Conservation (phyloP, 2,888 invertebrate species). For the Eupithecia centaureata region DNA sequence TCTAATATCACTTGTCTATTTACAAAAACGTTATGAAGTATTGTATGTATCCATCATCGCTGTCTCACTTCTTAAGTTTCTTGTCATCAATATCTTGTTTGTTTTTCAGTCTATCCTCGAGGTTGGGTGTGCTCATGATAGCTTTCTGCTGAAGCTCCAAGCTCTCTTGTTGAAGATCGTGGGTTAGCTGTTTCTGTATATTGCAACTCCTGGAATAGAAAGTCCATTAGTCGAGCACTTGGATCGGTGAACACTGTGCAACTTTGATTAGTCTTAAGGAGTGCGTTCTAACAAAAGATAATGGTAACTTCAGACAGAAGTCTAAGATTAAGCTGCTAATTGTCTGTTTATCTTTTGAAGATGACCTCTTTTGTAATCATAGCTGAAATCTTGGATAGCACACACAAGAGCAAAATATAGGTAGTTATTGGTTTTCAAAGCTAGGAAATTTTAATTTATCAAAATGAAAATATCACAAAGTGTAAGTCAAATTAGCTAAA, state of each 20-base stretch:
- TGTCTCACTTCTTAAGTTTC: slow-evolving; percentile 26
- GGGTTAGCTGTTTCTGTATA: slow-evolving; percentile 71
- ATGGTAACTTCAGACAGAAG: not conserved
- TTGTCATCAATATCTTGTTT: slow-evolving; percentile 41
- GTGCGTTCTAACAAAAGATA: not conserved
- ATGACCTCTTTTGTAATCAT: not conserved
- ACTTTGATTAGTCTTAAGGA: not conserved
- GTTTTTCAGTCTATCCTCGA: slow-evolving; percentile 70
- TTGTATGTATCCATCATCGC: too few species aligned
- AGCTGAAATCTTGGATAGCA: not conserved
- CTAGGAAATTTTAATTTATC: not conserved
- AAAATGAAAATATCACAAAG: not conserved
- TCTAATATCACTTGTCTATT: slow-evolving; percentile 32
- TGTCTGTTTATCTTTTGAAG: not conserved
- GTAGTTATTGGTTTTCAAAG: slow-evolving; percentile 17
- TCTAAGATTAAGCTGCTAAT: not conserved
- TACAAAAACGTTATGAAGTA: slow-evolving; percentile 12
- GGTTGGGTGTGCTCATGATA: slow-evolving; percentile 68
- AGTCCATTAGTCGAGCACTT: slow-evolving; percentile 24
- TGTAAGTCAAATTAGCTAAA: slow-evolving; percentile 15
- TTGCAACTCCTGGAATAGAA: slow-evolving; percentile 66
- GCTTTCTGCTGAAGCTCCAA: slow-evolving; percentile 77
- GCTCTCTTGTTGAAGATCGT: slow-evolving; percentile 76
- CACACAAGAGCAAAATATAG: slow-evolving; percentile 9
- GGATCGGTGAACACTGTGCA: slow-evolving; percentile 12